These are phyloP conservation scores for Rhingia rostrata DNA, from an alignment of 2,888 invertebrate species.

Conservation along the genomic window DNA sequence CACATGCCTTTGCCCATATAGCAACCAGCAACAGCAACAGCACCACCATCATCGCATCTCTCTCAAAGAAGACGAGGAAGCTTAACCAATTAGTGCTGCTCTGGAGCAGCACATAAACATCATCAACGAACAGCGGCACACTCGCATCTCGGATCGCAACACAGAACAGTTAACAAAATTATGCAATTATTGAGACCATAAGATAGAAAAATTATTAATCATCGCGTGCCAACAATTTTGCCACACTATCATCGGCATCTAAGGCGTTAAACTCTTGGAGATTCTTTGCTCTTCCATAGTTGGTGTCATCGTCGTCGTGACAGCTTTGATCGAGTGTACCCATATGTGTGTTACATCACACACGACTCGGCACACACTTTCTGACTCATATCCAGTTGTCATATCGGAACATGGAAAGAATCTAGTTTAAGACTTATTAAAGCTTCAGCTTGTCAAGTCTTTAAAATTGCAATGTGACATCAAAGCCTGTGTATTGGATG, in stretches of 20 bases:
- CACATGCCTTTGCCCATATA: constrained; percentile 21
- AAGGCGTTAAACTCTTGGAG: constrained; percentile 57
- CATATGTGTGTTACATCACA: not conserved
- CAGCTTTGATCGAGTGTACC: not conserved
- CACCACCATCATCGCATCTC: not conserved
- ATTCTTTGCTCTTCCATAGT: not conserved
- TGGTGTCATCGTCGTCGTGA: not conserved
- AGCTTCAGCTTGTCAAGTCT: constrained; percentile 29
- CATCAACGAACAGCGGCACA: constrained; percentile 32
- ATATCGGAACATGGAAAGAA: constrained; percentile 42
- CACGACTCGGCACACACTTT: constrained; percentile 4
- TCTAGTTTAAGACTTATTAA: constrained; percentile 62
- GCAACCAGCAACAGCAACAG: not conserved
- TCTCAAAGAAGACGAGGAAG: constrained; percentile 33
- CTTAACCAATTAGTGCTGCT: constrained; percentile 56
- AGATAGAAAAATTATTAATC: constrained; percentile 73
- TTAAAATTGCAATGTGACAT: constrained; percentile 33
- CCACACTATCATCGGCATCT: constrained; percentile 54
- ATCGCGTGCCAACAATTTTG: constrained; percentile 71
- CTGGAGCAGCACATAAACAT: constrained; percentile 43
- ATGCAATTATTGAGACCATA: constrained; percentile 71
- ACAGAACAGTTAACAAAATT: constrained; percentile 69
- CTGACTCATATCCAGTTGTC: constrained; percentile 29
- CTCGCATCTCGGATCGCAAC: constrained; percentile 28
- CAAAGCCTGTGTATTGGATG: constrained; percentile 27